phyloP scores from a whole-genome alignment of 2,888 invertebrate genomes.

The Dryocosmus kuriphilus region DNA sequence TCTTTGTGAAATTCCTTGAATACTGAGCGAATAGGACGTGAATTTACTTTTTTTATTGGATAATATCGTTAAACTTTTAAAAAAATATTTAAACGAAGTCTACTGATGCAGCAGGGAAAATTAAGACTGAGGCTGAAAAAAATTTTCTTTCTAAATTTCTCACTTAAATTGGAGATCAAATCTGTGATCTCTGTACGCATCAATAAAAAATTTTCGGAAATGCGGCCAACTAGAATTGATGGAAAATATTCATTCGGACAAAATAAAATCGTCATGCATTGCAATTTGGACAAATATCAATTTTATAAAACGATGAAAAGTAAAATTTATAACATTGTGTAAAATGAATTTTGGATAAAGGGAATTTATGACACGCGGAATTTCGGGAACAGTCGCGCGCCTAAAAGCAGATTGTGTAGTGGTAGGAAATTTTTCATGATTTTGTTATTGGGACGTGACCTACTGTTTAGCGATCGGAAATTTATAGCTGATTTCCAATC shows the following conservation, averaged over 20 bases:
- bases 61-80: background rate
- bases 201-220: too few species aligned
- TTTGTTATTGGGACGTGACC: background rate
- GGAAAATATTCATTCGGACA: too few species aligned
- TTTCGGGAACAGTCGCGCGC: too few species aligned
- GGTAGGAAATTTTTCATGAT: background rate
- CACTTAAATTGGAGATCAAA: too few species aligned
- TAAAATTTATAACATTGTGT: background rate
- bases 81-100: background rate
- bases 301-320: background rate
- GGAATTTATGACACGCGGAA: background rate
- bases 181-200: too few species aligned
- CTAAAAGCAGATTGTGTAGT: background rate
- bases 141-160: too few species aligned
- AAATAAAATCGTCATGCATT: background rate
- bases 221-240: too few species aligned
- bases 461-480: background rate
- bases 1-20: constrained; percentile 13
- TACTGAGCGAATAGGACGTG: background rate
- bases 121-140: too few species aligned
- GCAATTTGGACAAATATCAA: background rate
- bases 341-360: background rate
- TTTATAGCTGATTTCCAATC: background rate
- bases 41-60: background rate
- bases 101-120: background rate